Evolutionary conservation across 2,888 invertebrate genomes (phyloP), one percentile per base, ranked within the genome.

Genomic region (Diplazon laetatorius): DNA sequence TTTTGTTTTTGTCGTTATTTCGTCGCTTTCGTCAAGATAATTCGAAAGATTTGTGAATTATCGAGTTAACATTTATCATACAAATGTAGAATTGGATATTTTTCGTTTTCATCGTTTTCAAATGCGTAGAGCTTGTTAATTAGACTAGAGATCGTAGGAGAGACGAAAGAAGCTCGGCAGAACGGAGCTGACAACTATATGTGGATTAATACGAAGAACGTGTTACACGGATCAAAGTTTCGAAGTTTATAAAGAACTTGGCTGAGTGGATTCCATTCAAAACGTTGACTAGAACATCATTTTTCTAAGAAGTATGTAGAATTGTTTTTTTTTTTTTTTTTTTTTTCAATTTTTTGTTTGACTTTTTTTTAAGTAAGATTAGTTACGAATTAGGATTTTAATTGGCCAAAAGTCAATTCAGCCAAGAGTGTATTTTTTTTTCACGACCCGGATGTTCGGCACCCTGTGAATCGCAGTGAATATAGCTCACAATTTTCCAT

Each of bases 231-330:
- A 78, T 69, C 66, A 42, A 57, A 50, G 37, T 59, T 62, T 76
- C 42, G 30, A 35, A 25, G n/a, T n/a, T 66, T 37, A 35, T 62
- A 76, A 72, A 37, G 22, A 72, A 52, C 35, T 80, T 78, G 83
- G 74, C 79, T 76, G 78, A 80, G 44, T 65, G 71, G 65, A 69
- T 70, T 22, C 62, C 57, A 25, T 74, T 50, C 25, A n/a, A 30
- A 37, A 70, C 72, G 72, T 66, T 80, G 82, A 83, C 84, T 83
- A 82, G 84, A 69, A 82, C 69, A 79, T 82, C 57, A 74, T 81
- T 76, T 80, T 85, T 86, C 85, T 81, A 80, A 52, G 80, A 77
- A 80, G n/a, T n/a, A n/a, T n/a, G n/a, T n/a, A n/a, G n/a, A n/a
- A n/a, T n/a, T n/a, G n/a, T n/a, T n/a, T n/a, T n/a, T n/a, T n/a